Conservation (phyloP, 1,140 invertebrate species). For the fruit fly (Drosophila melanogaster) region DNA sequence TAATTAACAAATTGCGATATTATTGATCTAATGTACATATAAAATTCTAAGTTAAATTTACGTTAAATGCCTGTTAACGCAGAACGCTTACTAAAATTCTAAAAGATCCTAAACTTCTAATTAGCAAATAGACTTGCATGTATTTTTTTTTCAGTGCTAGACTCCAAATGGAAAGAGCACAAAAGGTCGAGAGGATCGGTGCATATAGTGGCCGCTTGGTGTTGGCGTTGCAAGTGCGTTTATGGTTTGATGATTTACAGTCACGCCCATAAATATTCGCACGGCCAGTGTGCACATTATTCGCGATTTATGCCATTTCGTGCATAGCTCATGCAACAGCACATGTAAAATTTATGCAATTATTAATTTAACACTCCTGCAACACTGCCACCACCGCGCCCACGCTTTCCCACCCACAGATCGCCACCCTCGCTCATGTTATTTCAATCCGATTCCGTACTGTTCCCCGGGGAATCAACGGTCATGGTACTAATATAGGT, state of each 20-base stretch:
- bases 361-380: constrained; percentile 80
- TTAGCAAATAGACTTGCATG: too few species aligned
- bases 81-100: too few species aligned
- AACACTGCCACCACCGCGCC: constrained; percentile 12
- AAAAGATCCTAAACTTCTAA: too few species aligned
- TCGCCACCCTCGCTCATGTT: neutral
- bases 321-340: constrained; percentile 83
- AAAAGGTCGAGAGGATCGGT: constrained; percentile 28
- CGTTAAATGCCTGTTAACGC: too few species aligned
- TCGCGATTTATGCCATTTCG: constrained; percentile 83
- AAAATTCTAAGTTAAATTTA: too few species aligned
- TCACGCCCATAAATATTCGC: constrained; percentile 80
- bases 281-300: constrained; percentile 84
- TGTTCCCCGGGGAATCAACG: neutral
- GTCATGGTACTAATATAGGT: constrained; percentile 30
- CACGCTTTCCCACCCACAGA: neutral
- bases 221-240: constrained; percentile 70
- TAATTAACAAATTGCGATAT: too few species aligned
- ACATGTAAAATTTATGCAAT: constrained; percentile 84
- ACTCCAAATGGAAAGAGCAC: constrained; percentile 3
- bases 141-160: neutral
- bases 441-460: constrained; percentile 8
- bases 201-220: constrained; percentile 47
- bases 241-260: constrained; percentile 84
- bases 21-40: too few species aligned